Evolutionary conservation across 2,113 vertebrate genomes (phyloP).

Genomic region (Ammodytes marinus): DNA sequence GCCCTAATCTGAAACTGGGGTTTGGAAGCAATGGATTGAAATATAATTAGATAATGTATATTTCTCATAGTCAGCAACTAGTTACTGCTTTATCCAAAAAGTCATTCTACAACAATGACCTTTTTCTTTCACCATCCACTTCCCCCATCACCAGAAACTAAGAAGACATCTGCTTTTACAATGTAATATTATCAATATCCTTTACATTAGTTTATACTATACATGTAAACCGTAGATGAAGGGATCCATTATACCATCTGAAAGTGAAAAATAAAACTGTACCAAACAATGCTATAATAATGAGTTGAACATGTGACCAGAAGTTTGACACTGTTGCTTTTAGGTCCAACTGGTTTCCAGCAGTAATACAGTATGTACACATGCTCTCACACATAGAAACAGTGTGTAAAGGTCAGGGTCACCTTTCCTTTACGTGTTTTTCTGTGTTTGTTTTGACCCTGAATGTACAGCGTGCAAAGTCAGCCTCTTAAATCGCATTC

Average conservation of each 20-base stretch:
- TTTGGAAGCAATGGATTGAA: conserved; percentile 13
- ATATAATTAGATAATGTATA: neutral
- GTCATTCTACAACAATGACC: neutral
- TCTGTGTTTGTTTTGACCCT: conserved; percentile 41
- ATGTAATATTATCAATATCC: conserved; percentile 2
- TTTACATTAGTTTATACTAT: neutral
- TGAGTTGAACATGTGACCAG: conserved; percentile 3
- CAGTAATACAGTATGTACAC: conserved; percentile 16
- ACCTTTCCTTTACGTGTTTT: conserved; percentile 43
- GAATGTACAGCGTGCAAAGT: conserved; percentile 55
- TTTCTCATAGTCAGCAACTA: neutral
- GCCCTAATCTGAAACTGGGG: neutral
- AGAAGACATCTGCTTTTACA: neutral
- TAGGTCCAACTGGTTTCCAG: neutral
- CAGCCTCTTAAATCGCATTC: conserved; percentile 43
- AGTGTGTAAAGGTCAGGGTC: conserved; percentile 46
- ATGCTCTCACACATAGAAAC: neutral
- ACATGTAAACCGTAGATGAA: neutral
- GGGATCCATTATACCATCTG: neutral
- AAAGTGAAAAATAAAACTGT: neutral
- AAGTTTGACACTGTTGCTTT: neutral
- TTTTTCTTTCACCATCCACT: neutral
- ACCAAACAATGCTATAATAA: neutral
- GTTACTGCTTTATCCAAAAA: neutral
- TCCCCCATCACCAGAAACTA: neutral